Evolutionary conservation across 2,888 invertebrate species (phyloP).

Genomic region (Drosophila melanosoma): DNA sequence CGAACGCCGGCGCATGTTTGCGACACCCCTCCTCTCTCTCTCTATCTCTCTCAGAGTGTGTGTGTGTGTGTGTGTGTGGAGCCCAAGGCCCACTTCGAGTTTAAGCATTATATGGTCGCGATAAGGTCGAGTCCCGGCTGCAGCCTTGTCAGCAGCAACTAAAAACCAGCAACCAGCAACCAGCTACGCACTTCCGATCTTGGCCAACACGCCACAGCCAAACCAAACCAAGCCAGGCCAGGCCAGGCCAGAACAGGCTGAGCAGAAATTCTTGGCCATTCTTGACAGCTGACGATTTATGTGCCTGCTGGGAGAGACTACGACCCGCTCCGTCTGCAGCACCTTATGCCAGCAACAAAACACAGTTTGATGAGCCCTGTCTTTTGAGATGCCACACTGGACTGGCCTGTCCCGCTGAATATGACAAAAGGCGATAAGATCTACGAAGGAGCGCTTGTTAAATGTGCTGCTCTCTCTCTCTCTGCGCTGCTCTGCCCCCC

Average conservation of each 20-base stretch:
- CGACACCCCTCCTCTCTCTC: constrained; percentile 58
- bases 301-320: constrained; percentile 50
- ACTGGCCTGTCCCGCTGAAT: constrained; percentile 67
- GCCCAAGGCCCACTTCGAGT: constrained; percentile 23
- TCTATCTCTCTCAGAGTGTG: background rate
- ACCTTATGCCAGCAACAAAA: constrained; percentile 16
- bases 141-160: constrained; percentile 16
- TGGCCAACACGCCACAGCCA: constrained; percentile 59
- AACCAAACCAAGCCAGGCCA: constrained; percentile 9
- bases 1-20: constrained; percentile 75
- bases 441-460: constrained; percentile 75
- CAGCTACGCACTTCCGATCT: constrained; percentile 76
- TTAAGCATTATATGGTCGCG: constrained; percentile 62
- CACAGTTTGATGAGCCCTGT: constrained; percentile 49
- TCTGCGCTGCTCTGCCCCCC: background rate
- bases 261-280: constrained; percentile 72
- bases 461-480: constrained; percentile 30
- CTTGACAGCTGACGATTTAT: constrained; percentile 81
- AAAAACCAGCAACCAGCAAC: constrained; percentile 6
- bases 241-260: constrained; percentile 16
- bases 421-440: constrained; percentile 78
- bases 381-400: constrained; percentile 55
- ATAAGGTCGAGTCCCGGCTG: constrained; percentile 47
- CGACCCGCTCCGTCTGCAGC: constrained; percentile 30
- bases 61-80: background rate